These are phyloP conservation scores for Megatriorchis doriae DNA, from an alignment of 2,113 vertebrate genomes.

Conservation along the genomic window DNA sequence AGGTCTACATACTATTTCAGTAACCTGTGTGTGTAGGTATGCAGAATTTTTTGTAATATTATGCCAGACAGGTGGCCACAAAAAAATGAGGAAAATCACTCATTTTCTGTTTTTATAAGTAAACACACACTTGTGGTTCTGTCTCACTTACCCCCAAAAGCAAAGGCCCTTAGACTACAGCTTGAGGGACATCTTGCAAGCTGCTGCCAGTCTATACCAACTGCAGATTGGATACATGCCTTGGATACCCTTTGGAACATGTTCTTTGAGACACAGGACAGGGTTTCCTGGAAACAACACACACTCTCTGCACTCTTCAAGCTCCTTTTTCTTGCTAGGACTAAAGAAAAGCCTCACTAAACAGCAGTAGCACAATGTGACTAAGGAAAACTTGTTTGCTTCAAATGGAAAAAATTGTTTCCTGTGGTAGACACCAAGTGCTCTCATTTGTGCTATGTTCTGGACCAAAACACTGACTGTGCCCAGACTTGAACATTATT, in stretches of 20 bases:
- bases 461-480: background rate
- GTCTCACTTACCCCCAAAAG: background rate
- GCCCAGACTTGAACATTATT: background rate
- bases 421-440: background rate
- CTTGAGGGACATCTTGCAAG: background rate
- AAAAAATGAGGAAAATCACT: background rate
- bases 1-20: background rate
- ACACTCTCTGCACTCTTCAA: background rate
- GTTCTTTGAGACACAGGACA: background rate
- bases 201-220: background rate
- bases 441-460: background rate
- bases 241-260: background rate
- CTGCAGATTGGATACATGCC: background rate
- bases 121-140: background rate
- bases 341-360: background rate
- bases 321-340: background rate
- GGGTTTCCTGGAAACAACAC: background rate
- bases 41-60: background rate
- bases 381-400: background rate
- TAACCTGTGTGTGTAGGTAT: background rate
- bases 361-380: background rate
- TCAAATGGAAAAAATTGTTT: background rate
- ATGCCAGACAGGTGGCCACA: background rate
- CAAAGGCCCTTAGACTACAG: background rate
- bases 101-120: background rate